phyloP scores from a whole-genome alignment of 2,113 vertebrate species.

The Callochromis pleurospilus region DNA sequence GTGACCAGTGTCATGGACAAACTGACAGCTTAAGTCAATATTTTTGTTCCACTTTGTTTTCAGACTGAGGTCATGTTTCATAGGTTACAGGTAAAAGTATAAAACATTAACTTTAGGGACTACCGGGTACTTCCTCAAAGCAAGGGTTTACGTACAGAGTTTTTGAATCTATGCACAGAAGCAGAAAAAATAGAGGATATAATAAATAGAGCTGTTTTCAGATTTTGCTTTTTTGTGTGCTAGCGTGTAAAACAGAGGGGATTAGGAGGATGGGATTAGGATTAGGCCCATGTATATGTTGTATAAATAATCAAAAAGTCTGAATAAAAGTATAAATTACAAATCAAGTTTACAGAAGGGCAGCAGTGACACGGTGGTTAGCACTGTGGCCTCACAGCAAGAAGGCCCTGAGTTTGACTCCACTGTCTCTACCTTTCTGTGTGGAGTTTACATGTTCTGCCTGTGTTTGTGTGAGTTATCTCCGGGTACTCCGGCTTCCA shows the following conservation, averaged over 20 bases:
- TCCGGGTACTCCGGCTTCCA: neutral
- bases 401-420: neutral
- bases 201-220: neutral
- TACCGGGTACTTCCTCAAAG: constrained; percentile 10
- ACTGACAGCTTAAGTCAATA: constrained; percentile 46
- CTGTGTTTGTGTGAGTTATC: neutral
- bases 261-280: neutral
- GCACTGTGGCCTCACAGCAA: neutral
- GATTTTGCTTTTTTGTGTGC: neutral
- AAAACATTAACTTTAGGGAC: neutral
- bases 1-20: neutral
- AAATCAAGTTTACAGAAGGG: neutral
- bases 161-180: neutral
- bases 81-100: constrained; percentile 16
- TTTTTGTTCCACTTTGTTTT: constrained; percentile 30
- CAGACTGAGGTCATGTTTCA: neutral
- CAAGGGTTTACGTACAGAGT: neutral
- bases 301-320: neutral
- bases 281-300: neutral
- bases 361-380: neutral
- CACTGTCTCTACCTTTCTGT: neutral
- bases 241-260: neutral
- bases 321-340: neutral
- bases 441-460: neutral
- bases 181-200: neutral